Percentiles rank a stretch among this genome's conserved stretches.
Conservation (phyloP, 2,888 invertebrate species). For the Hermodice carunculata region DNA sequence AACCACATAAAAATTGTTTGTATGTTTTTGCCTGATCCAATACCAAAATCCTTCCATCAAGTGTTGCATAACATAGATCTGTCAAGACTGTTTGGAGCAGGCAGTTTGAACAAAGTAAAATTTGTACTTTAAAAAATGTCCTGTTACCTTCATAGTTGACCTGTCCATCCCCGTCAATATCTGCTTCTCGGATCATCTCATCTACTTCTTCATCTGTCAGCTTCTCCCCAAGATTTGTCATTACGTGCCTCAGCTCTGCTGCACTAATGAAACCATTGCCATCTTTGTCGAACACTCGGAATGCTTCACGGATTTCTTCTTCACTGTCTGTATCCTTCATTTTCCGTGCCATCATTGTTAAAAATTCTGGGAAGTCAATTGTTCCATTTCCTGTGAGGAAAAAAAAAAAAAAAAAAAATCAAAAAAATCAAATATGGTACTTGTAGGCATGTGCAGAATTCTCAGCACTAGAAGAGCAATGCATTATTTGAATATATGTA, state of each 20-base stretch:
- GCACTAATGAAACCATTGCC: constrained; percentile 99
- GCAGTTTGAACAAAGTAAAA: too few relatives aligned
- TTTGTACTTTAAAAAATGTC: too few relatives aligned
- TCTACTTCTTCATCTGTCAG: constrained; percentile 99
- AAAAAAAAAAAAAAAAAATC: too few relatives aligned
- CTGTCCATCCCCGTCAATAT: constrained; percentile 99
- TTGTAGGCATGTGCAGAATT: too few relatives aligned
- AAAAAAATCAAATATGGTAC: too few relatives aligned
- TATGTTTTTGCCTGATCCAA: too few relatives aligned
- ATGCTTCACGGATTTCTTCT: constrained; percentile 98
- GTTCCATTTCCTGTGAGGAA: constrained; percentile 76
- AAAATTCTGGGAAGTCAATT: constrained; percentile 99
- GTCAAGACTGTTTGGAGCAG: too few relatives aligned
- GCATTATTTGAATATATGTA: too few relatives aligned
- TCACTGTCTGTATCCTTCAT: constrained; percentile 97
- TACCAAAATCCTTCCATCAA: too few relatives aligned
- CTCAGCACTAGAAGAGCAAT: too few relatives aligned
- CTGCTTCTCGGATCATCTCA: constrained; percentile 99
- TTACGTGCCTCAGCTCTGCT: constrained; percentile 98
- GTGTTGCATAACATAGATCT: too few relatives aligned
- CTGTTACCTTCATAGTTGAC: constrained; percentile 94
- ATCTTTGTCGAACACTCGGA: constrained; percentile 98
- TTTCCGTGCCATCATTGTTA: constrained; percentile 99
- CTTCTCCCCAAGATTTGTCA: constrained; percentile 99
- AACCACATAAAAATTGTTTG: too few relatives aligned